Evolutionary conservation across 2,888 invertebrate species (phyloP), one percentile per base, ranked within the genome.

Genomic region (Andrena haemorrhoa): DNA sequence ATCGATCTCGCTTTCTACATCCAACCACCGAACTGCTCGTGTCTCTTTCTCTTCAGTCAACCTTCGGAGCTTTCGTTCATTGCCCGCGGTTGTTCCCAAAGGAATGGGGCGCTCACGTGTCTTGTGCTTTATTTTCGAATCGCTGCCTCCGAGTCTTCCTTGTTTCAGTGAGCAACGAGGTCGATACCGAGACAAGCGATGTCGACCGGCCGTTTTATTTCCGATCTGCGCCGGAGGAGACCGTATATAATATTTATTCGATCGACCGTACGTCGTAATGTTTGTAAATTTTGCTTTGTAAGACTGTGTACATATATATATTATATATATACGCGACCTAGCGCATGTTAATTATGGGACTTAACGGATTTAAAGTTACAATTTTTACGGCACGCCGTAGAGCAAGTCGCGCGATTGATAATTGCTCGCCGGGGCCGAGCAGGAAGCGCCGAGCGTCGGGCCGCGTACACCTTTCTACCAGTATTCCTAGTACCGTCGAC

Each of bases 241-340:
- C 65, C 65, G 75, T 75, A 70, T 69, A 70, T 61, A 74, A 79
- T 87, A 88, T 88, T 87, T 87, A 92, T 92, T 93, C 91, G 89
- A 92, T 90, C 91, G 91, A 90, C 90, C 89, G 89, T 91, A 90
- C 90, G 91, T 91, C 91, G 89, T 92, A 90, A 90, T 92, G 90
- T 93, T 94, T 94, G 94, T 94, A 94, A 93, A 94, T 93, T 94
- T 94, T 93, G 94, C 92, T 92, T 94, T 92, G 94, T 94, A 94
- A 94, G 92, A 94, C 94, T 94, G 94, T 94, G 94, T 94, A 94
- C 90, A 94, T 94, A 94, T 90, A 91, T 92, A 92, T 86, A 89
- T 83, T 83, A 88, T 89, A 89, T 86, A 90, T 81, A 80, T 78
- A 83, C 88, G 91, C 91, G 91, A 91, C 47, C 49, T 90, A 91